Evolutionary conservation across 2,113 vertebrate species (phyloP).

Genomic region (Heliornis fulica): DNA sequence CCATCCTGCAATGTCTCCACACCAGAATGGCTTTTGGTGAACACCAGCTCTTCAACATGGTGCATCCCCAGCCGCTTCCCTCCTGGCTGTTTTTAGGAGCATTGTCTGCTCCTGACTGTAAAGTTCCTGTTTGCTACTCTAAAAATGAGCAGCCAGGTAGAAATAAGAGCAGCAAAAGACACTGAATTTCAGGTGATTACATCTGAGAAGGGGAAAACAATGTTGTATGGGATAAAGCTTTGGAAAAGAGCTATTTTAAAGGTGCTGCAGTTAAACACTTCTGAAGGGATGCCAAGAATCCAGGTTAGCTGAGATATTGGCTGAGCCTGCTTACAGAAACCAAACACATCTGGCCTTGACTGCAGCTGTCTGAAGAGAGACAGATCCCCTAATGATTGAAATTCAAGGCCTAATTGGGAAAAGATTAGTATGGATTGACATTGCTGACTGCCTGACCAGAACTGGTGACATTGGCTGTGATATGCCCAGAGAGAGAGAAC

Average conservation of each 20-base stretch:
- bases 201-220: neutral
- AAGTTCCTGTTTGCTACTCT: neutral
- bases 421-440: neutral
- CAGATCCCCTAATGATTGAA: neutral
- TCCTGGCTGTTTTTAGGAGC: neutral
- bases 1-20: neutral
- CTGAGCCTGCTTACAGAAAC: neutral
- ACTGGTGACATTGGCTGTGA: neutral
- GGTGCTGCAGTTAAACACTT: neutral
- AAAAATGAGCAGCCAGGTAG: neutral
- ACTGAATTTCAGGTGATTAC: neutral
- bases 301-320: neutral
- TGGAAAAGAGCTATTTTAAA: neutral
- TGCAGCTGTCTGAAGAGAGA: neutral
- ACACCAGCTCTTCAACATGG: neutral
- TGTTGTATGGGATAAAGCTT: neutral
- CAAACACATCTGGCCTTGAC: neutral
- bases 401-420: neutral
- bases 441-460: neutral
- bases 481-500: neutral
- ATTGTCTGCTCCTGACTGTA: neutral
- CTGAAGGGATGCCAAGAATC: neutral
- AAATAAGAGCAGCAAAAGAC: neutral
- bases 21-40: neutral
- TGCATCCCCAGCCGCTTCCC: neutral